Percentiles rank a stretch among this genome's conserved stretches.
phyloP scores from a whole-genome alignment of 2,888 invertebrate genomes.

The Teleogryllus oceanicus region DNA sequence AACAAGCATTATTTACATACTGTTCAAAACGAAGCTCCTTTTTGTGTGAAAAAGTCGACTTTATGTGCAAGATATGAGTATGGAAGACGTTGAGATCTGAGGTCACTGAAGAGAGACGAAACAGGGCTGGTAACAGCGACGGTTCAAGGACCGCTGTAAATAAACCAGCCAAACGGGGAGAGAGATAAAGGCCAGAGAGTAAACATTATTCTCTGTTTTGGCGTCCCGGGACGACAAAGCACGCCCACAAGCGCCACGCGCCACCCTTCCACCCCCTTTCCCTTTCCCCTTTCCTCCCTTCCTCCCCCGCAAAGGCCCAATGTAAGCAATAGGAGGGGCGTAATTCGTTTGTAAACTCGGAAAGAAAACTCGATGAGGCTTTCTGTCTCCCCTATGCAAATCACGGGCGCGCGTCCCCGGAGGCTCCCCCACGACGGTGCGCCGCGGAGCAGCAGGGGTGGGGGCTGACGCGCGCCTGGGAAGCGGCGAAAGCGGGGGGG shows the following conservation, averaged over 20 bases:
- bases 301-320: not conserved
- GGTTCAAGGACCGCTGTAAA: not conserved
- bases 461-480: not conserved
- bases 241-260: not conserved
- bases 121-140: not conserved
- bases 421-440: not conserved
- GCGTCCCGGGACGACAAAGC: not conserved
- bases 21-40: not conserved
- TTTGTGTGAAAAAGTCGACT: not conserved
- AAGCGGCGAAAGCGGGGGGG: not conserved
- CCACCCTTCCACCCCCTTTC: not conserved
- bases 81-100: not conserved
- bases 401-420: not conserved
- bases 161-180: not conserved
- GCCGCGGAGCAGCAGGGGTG: not conserved
- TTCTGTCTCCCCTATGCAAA: conserved; percentile 18
- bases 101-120: not conserved
- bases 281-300: not conserved
- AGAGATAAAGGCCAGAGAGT: not conserved
- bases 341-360: conserved; percentile 1
- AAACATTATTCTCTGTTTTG: conserved; percentile 1
- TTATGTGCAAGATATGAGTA: not conserved
- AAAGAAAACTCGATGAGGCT: conserved; percentile 18
- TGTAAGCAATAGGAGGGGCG: conserved; percentile 12
- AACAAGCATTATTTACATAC: conserved; percentile 4